Conservation (phyloP, 2,888 invertebrate genomes). For the Calameuta idolon region DNA sequence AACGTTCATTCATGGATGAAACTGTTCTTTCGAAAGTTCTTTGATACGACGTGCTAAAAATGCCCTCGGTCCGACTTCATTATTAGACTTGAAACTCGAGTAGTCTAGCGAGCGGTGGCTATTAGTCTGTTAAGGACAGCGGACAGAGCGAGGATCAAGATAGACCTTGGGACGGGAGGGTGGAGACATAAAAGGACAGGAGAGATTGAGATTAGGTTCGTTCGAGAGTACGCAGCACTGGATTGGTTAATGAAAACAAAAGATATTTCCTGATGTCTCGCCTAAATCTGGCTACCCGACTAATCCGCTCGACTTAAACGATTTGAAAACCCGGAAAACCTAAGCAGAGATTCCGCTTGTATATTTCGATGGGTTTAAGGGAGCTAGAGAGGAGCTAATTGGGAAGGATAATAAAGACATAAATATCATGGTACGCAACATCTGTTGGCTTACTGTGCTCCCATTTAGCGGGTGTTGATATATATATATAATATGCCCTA, state of each 20-base stretch:
- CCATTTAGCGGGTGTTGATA: constrained; percentile 15
- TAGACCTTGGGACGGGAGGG: neutral
- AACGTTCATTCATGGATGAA: neutral
- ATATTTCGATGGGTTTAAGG: constrained; percentile 3
- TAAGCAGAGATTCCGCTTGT: constrained; percentile 3
- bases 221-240: neutral
- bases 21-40: neutral
- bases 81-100: neutral
- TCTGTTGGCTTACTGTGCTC: constrained; percentile 28
- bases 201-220: neutral
- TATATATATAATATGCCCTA: neutral
- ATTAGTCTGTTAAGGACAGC: neutral
- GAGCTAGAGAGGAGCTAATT: constrained; percentile 22
- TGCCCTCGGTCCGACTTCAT: neutral
- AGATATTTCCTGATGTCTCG: neutral
- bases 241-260: neutral
- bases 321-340: neutral
- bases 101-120: neutral
- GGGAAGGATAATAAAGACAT: constrained; percentile 37
- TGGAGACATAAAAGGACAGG: neutral
- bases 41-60: neutral
- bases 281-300: neutral
- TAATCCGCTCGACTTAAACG: constrained; percentile 8
- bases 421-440: constrained; percentile 34
- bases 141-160: neutral